Evolutionary conservation across 2,113 vertebrate genomes (phyloP).

Genomic region (Willisornis vidua): DNA sequence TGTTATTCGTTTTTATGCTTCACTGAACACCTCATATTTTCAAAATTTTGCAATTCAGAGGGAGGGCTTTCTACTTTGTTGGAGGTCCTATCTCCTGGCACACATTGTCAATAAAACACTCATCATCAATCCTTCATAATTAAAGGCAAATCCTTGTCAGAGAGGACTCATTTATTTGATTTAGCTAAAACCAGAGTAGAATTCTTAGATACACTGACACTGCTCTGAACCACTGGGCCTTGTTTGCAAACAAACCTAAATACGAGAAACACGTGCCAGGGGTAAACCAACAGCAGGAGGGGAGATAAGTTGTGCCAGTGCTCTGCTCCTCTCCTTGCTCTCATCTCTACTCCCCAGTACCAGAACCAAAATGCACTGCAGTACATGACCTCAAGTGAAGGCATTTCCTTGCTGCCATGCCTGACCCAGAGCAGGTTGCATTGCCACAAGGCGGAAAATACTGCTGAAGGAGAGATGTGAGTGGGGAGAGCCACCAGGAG

Average conservation of each 20-base stretch:
- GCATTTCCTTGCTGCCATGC: neutral
- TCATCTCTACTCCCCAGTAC: neutral
- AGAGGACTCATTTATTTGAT: neutral
- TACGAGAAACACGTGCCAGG: neutral
- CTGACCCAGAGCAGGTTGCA: neutral
- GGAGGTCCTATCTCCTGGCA: no score
- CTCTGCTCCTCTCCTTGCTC: neutral
- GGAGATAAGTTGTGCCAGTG: neutral
- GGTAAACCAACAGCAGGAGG: neutral
- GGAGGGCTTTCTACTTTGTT: no score
- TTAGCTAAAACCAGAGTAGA: neutral
- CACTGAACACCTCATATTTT: no score
- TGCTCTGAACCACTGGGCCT: neutral
- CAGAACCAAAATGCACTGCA: neutral
- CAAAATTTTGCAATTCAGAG: no score
- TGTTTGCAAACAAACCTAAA: neutral
- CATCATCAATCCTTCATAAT: neutral
- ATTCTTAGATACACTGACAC: neutral
- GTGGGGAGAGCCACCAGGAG: neutral
- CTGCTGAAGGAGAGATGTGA: neutral
- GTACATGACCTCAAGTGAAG: neutral
- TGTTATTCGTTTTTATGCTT: no score
- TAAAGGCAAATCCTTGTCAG: neutral
- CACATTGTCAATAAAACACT: neutral
- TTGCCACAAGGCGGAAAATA: fast-evolving